Base-by-base conservation (phyloP, 2,888 invertebrate genomes). In the Habrosyne pyritoides region DNA sequence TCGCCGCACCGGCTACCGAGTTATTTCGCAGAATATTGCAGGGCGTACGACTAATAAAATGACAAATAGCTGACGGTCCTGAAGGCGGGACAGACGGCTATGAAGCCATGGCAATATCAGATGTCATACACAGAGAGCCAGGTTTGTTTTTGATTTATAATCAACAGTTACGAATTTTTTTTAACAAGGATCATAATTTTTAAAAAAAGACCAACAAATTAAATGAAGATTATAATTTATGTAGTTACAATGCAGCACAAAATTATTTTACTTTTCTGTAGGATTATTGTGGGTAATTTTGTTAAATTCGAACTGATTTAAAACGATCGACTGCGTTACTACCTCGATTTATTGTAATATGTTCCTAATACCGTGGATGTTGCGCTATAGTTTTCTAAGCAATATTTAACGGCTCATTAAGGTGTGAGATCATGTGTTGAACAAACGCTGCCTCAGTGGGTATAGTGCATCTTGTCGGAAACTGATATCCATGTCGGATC, bases 11-110 rank as follows among this genome's bases (percentile, higher is more conserved):
- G 73, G 81, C 82, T 77, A 76, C 83, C 77, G 81, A 87, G 86
- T 89, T 89, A 90, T 88, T 88, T 84, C 83, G 78, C 78, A 81
- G 87, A 87, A 89, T 88, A 89, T 89, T 87, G 86, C 86, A 81
- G 82, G 75, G 76, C 79, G 79, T 79, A 83, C 82, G 84, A 85
- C 89, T 89, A 90, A 91, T 89, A 89, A 89, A 89, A 89, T 89
- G 89, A 90, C 89, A 89, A 89, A 89, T 89, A 85, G 85, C 79
- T 81, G 80, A 80, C 79, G 79, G 79, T 73, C 77, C 71, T 67
- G 67, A 60, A 63, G 64, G 71, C 71, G 73, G 42, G 75, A 83
- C 82, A 80, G 75, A 78, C 72, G 60, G 79, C 59, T 64, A 66
- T 69, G 59, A 63, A 70, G 75, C 69, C 67, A 67, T 73, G 68